These are phyloP conservation scores for Hyposoter dolosus DNA, from an alignment of 2,888 invertebrate genomes.

Conservation along the genomic window DNA sequence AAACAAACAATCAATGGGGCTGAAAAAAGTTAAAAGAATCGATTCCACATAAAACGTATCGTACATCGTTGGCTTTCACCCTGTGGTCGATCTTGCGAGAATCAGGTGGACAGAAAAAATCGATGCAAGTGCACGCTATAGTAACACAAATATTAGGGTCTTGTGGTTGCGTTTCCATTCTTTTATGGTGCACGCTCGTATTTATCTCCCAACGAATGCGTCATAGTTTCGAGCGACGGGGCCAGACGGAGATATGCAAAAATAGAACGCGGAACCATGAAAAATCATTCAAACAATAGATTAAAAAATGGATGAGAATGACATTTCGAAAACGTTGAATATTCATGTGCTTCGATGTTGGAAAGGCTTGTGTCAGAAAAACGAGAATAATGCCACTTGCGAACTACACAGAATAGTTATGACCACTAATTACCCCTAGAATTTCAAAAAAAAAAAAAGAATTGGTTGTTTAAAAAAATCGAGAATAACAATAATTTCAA, in stretches of 20 bases:
- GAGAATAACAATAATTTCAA: neutral
- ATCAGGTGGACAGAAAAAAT: conserved; percentile 78
- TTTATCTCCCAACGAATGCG: conserved; percentile 16
- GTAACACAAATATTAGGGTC: conserved; percentile 67
- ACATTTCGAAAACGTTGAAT: neutral
- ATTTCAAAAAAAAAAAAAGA: neutral
- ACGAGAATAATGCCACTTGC: neutral
- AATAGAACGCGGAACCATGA: neutral
- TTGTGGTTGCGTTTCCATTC: conserved; percentile 18
- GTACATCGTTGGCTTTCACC: conserved; percentile 70
- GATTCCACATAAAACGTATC: conserved; percentile 13
- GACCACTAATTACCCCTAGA: neutral
- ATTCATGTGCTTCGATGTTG: neutral
- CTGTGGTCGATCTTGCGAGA: conserved; percentile 76
- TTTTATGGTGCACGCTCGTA: conserved; percentile 7
- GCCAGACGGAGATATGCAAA: neutral
- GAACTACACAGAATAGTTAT: neutral
- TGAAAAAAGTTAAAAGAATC: neutral
- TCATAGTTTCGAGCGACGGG: conserved; percentile 14
- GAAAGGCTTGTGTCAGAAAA: neutral
- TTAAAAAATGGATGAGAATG: neutral
- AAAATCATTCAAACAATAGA: neutral
- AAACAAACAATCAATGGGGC: neutral
- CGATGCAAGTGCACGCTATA: conserved; percentile 76
- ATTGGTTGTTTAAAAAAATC: neutral